Conservation (phyloP, 2,113 vertebrate genomes). For the Lamprotornis superbus region DNA sequence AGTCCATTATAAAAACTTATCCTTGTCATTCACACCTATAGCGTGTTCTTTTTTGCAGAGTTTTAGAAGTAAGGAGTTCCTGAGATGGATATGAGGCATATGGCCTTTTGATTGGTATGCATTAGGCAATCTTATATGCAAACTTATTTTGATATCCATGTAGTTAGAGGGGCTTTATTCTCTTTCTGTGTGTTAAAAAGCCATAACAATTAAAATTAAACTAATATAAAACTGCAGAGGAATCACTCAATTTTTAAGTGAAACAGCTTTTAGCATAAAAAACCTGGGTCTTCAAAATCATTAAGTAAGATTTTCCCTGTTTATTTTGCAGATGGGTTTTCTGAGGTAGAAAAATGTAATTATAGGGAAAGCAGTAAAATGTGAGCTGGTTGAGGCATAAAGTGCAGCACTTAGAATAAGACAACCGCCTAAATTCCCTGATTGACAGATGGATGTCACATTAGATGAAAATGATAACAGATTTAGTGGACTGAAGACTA, state of each 20-base stretch:
- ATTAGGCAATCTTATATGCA: not conserved
- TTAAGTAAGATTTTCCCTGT: constrained; percentile 29
- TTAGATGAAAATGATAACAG: constrained; percentile 94
- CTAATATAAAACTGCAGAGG: constrained; percentile 22
- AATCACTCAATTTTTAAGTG: constrained; percentile 26
- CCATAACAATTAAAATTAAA: constrained; percentile 51
- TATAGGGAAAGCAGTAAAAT: constrained; percentile 66
- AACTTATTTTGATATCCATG: constrained; percentile 31
- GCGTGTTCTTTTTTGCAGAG: not conserved
- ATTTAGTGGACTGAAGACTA: constrained; percentile 86
- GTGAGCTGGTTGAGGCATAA: constrained; percentile 57
- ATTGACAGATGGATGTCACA: constrained; percentile 93
- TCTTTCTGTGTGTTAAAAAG: not conserved
- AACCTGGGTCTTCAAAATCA: constrained; percentile 23
- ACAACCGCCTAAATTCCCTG: constrained; percentile 77
- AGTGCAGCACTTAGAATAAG: constrained; percentile 71
- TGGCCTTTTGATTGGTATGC: not conserved
- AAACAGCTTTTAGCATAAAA: constrained; percentile 58
- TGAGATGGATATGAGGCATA: not conserved
- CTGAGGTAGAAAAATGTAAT: constrained; percentile 65
- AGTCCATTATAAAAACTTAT: not conserved
- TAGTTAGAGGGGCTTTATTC: not conserved
- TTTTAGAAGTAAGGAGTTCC: not conserved
- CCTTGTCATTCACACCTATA: not conserved
- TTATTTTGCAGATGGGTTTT: constrained; percentile 67